Evolutionary conservation across 2,888 invertebrate genomes (phyloP).

Genomic region (Apantesis nais): DNA sequence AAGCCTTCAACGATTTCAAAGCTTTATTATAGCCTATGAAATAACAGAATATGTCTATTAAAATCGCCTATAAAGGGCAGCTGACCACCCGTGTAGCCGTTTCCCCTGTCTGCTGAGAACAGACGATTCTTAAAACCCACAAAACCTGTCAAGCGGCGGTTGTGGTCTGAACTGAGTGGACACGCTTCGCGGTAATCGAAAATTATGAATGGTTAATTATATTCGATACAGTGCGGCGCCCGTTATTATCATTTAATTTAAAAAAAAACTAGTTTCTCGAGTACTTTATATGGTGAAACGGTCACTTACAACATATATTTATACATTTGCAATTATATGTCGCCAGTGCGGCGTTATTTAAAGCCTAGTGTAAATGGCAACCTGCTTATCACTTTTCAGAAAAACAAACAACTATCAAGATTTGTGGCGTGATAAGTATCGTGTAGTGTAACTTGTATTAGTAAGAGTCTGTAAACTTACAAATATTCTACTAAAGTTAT

Average conservation of each 20-base stretch:
- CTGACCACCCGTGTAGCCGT: conserved; percentile 66
- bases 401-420: conserved; percentile 52
- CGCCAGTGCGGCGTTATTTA: conserved; percentile 48
- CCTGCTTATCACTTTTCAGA: conserved; percentile 55
- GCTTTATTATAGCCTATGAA: conserved; percentile 51
- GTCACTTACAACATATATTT: conserved; percentile 25
- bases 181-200: conserved; percentile 73
- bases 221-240: conserved; percentile 34
- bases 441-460: conserved; percentile 23
- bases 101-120: conserved; percentile 44
- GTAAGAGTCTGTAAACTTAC: conserved; percentile 8
- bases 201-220: conserved; percentile 75
- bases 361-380: conserved; percentile 55
- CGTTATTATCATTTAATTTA: conserved; percentile 49
- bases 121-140: conserved; percentile 60
- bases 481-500: conserved; percentile 5
- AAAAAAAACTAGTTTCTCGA: conserved; percentile 39
- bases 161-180: conserved; percentile 56
- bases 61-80: conserved; percentile 55
- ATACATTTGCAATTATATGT: conserved; percentile 41
- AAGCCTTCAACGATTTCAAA: conserved; percentile 31
- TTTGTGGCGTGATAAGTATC: conserved; percentile 46
- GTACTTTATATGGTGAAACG: conserved; percentile 36
- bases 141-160: conserved; percentile 68
- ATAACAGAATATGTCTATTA: conserved; percentile 44